Percentiles rank a stretch among this genome's conserved stretches.
Conservation (phyloP, 2,797 vertebrate species). For the Sebastes baramenuke region DNA sequence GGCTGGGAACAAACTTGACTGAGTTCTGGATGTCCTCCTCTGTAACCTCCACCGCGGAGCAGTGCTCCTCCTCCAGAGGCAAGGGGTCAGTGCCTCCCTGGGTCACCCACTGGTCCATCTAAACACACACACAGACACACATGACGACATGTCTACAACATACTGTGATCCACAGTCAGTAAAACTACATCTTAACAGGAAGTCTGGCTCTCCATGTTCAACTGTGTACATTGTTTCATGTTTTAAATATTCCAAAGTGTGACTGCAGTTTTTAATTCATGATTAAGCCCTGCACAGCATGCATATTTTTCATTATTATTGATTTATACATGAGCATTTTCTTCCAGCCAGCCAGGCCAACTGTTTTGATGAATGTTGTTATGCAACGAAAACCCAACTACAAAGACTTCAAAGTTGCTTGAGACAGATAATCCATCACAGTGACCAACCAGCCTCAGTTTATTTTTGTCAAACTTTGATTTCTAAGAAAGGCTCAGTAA, state of each 20-base stretch:
- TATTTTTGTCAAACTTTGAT: not conserved
- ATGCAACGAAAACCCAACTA: not conserved
- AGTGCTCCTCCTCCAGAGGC: slow-evolving; percentile 95
- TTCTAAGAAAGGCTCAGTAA: not conserved
- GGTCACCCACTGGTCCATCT: slow-evolving; percentile 94
- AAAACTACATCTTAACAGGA: not conserved
- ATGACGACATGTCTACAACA: not conserved
- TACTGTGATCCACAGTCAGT: not conserved
- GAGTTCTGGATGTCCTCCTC: slow-evolving; percentile 99
- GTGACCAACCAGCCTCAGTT: not conserved
- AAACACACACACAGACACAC: not conserved
- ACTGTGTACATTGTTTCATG: not conserved
- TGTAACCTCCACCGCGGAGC: slow-evolving; percentile 93
- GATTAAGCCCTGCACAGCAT: not conserved
- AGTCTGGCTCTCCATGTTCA: not conserved
- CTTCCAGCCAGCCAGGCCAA: not conserved
- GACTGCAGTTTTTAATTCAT: not conserved
- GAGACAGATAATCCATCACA: slow-evolving; percentile 16
- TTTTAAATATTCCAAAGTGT: not conserved
- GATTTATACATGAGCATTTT: not conserved
- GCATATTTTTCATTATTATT: not conserved
- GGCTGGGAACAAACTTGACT: slow-evolving; percentile 93
- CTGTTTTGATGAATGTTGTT: slow-evolving; percentile 12
- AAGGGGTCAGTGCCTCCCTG: slow-evolving; percentile 84
- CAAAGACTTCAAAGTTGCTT: not conserved